phyloP scores from a whole-genome alignment of 1,140 invertebrate genomes.

The Sinella curviseta region DNA sequence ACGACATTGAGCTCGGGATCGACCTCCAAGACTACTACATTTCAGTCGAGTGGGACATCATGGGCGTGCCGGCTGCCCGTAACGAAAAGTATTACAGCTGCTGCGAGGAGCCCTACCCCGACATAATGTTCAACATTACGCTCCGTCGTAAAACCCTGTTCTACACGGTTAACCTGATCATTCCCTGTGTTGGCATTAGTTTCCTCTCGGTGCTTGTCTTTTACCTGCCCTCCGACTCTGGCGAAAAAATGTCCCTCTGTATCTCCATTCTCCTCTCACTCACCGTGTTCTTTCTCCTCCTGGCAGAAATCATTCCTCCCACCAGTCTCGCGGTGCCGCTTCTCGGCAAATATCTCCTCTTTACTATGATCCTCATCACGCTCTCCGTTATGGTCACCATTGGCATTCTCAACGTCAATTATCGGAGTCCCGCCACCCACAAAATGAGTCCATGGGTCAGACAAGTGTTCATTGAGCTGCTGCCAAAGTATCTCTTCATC shows the following conservation, averaged over 20 bases:
- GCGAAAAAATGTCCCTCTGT: conserved; percentile 77
- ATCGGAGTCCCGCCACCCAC: conserved; percentile 93
- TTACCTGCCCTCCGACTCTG: conserved; percentile 80
- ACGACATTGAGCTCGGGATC: conserved; percentile 82
- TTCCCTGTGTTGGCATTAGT: conserved; percentile 93
- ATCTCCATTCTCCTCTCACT: conserved; percentile 97
- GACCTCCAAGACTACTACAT: conserved; percentile 93
- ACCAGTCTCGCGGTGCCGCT: conserved; percentile 96
- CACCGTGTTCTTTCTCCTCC: conserved; percentile 96
- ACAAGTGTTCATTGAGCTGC: conserved; percentile 81
- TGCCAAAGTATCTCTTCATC: conserved; percentile 83
- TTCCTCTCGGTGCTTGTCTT: conserved; percentile 98
- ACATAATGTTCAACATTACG: conserved; percentile 98
- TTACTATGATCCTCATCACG: conserved; percentile 99
- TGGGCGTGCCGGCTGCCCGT: conserved; percentile 79
- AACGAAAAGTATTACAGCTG: conserved; percentile 89
- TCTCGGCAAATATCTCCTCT: conserved; percentile 96
- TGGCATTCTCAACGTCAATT: conserved; percentile 97
- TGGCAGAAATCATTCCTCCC: conserved; percentile 98
- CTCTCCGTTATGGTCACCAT: conserved; percentile 97
- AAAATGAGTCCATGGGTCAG: conserved; percentile 88
- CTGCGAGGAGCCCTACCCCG: conserved; percentile 86
- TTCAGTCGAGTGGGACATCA: conserved; percentile 96
- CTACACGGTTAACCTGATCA: conserved; percentile 95
- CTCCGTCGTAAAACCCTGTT: conserved; percentile 93